Percentiles rank a stretch among this genome's conserved stretches.
Conservation (phyloP, 1,140 invertebrate species). For the Calosoma granatense region DNA sequence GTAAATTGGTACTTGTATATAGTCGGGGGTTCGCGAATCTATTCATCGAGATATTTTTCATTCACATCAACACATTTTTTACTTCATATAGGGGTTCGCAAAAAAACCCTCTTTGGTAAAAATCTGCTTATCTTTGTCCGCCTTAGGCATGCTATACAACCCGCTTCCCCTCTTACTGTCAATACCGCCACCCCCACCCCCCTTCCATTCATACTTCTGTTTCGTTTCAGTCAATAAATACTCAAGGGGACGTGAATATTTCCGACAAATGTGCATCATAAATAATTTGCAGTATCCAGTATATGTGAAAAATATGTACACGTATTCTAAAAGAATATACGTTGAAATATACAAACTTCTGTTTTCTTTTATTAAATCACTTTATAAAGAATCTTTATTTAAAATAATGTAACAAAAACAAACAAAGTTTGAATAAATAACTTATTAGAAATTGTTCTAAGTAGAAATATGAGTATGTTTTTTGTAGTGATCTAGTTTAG, state of each 20-base stretch:
- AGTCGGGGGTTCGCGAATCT: not conserved
- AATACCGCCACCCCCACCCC: not conserved
- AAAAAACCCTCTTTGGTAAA: not conserved
- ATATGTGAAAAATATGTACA: no score
- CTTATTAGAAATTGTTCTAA: no score
- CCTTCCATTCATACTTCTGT: not conserved
- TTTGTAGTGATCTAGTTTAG: no score
- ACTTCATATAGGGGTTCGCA: not conserved
- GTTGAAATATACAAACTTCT: no score
- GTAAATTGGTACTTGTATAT: not conserved
- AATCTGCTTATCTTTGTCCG: not conserved
- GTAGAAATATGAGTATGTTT: no score
- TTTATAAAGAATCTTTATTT: no score
- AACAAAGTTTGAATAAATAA: not conserved
- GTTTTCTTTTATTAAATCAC: no score
- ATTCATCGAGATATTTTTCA: not conserved
- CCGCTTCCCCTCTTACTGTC: not conserved
- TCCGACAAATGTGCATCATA: no score
- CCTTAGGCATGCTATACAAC: not conserved
- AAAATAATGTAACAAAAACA: no score
- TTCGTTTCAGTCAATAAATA: not conserved
- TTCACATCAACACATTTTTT: not conserved
- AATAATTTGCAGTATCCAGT: no score
- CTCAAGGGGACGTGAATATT: not conserved
- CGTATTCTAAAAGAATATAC: no score